These are phyloP conservation scores for Chironomus tepperi DNA, from an alignment of 1,140 invertebrate genomes.

Conservation along the genomic window DNA sequence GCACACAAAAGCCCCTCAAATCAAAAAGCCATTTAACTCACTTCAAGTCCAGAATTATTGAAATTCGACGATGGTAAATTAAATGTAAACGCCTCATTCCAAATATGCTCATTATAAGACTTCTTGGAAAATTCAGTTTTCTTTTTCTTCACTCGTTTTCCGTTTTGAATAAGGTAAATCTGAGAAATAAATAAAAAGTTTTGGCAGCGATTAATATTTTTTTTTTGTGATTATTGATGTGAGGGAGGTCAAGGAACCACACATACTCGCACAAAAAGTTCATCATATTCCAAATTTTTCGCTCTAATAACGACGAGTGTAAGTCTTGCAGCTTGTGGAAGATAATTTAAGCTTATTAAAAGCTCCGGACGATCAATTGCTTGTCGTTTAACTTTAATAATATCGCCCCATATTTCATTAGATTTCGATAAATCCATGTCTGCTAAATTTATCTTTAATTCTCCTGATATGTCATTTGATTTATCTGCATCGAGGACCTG, in stretches of 20 bases:
- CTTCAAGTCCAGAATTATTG: slow-evolving; percentile 64
- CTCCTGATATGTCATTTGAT: slow-evolving; percentile 68
- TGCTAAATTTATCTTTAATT: slow-evolving; percentile 58
- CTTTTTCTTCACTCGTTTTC: slow-evolving; percentile 76
- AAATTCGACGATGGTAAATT: slow-evolving; percentile 65
- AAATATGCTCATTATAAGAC: slow-evolving; percentile 80
- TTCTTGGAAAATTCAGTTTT: slow-evolving; percentile 86
- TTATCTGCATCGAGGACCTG: slow-evolving; percentile 43
- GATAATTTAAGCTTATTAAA: slow-evolving; percentile 71
- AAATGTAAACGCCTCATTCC: slow-evolving; percentile 90
- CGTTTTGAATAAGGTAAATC: slow-evolving; percentile 74
- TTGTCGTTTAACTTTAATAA: slow-evolving; percentile 63
- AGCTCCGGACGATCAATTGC: slow-evolving; percentile 72
- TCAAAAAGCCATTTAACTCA: slow-evolving; percentile 35
- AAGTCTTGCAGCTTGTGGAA: slow-evolving; percentile 76
- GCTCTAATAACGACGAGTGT: slow-evolving; percentile 78
- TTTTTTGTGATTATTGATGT: neutral
- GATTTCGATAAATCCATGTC: slow-evolving; percentile 60
- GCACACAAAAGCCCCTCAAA: too few species aligned
- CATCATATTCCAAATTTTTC: slow-evolving; percentile 60
- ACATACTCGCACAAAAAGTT: slow-evolving; percentile 78
- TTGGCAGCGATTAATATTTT: too few species aligned
- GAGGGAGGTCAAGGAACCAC: neutral
- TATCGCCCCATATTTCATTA: slow-evolving; percentile 65
- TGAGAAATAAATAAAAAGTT: slow-evolving; percentile 25